These are phyloP conservation scores for Pterocles orientalis DNA, from an alignment of 2,113 vertebrate genomes.

Conservation along the genomic window DNA sequence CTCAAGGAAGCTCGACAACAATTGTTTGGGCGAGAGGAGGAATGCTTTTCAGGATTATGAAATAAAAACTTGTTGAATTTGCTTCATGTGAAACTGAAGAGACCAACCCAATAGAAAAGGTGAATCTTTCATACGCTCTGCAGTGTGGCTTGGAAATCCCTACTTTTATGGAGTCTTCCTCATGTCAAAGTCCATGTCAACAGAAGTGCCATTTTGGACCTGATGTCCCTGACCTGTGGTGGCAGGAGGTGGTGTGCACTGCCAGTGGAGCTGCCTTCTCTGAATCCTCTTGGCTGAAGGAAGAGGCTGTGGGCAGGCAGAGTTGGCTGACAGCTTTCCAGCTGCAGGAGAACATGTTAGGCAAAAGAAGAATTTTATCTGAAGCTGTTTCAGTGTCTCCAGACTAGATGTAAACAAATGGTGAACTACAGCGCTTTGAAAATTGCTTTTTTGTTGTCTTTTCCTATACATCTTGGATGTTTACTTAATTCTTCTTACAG, in stretches of 20 bases:
- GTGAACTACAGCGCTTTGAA: background rate
- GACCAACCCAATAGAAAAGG: background rate
- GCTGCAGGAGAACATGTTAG: background rate
- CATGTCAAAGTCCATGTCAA: too few relatives aligned
- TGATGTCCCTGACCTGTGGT: fast-evolving
- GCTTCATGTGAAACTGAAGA: background rate
- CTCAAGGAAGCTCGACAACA: background rate
- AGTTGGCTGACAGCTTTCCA: background rate
- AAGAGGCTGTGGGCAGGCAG: background rate
- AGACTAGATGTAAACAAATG: background rate
- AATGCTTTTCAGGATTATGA: background rate
- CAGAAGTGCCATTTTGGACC: fast-evolving
- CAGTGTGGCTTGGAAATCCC: background rate
- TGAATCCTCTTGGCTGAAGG: background rate
- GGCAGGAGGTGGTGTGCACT: background rate
- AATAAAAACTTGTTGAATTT: background rate
- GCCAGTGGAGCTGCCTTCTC: background rate
- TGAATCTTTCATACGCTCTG: background rate
- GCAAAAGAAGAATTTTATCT: background rate
- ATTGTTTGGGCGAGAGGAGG: background rate
- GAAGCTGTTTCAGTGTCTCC: background rate
- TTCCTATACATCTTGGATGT: background rate
- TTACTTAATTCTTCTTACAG: background rate
- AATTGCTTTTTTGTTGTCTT: background rate
- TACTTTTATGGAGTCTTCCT: background rate